Evolutionary conservation across 1,140 invertebrate species (phyloP).

Genomic region (Brachionus sp.): DNA sequence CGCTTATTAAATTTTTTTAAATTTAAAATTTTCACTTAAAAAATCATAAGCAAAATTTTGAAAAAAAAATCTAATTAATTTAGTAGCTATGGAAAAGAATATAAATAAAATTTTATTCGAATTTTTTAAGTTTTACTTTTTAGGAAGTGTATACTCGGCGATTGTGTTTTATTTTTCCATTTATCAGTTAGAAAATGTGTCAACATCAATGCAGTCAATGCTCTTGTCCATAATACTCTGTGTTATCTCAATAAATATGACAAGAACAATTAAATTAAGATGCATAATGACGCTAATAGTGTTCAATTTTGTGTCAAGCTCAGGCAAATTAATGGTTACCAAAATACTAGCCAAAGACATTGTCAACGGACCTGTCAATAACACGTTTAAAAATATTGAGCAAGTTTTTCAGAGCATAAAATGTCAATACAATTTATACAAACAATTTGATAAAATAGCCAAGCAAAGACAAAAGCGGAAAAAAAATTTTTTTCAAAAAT

Average conservation of each 20-base stretch:
- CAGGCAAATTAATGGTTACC: not conserved
- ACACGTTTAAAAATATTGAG: not conserved
- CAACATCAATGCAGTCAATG: not conserved
- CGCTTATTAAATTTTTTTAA: too few relatives aligned
- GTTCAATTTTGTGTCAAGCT: conserved; percentile 10
- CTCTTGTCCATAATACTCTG: not conserved
- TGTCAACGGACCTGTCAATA: not conserved
- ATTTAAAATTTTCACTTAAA: too few relatives aligned
- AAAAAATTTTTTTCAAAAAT: not conserved
- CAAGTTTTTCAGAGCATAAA: not conserved
- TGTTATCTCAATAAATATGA: not conserved
- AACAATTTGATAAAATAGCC: not conserved
- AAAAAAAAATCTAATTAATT: too few relatives aligned
- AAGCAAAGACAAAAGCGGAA: not conserved
- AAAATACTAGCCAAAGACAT: not conserved
- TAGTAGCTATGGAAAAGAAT: not conserved
- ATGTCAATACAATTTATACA: not conserved
- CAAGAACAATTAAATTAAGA: not conserved
- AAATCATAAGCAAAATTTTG: too few relatives aligned
- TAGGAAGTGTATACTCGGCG: not conserved
- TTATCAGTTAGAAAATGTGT: not conserved
- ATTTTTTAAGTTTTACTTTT: not conserved
- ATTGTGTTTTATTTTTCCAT: conserved; percentile 17
- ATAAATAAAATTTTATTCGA: not conserved
- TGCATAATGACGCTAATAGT: not conserved